These are phyloP conservation scores for Pygoscelis antarcticus DNA, from an alignment of 2,113 vertebrate species.

Conservation along the genomic window DNA sequence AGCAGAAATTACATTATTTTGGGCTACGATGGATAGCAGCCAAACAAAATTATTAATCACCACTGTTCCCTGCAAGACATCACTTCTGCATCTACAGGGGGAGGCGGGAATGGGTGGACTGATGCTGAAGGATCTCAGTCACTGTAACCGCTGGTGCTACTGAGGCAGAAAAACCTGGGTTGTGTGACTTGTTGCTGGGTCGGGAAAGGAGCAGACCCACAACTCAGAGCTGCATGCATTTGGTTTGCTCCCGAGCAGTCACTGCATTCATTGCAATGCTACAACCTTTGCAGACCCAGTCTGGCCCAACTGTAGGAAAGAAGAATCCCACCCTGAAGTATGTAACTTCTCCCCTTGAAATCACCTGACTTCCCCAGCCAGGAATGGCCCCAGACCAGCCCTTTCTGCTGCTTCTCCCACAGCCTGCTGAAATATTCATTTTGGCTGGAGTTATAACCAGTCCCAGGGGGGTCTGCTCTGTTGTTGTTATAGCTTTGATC, in stretches of 20 bases:
- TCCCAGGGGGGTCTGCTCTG: accelerated
- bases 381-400: neutral
- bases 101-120: neutral
- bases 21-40: neutral
- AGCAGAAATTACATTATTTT: neutral
- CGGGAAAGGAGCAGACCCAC: neutral
- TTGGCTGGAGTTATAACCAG: neutral
- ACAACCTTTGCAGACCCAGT: too few relatives aligned
- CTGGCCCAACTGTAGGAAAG: neutral
- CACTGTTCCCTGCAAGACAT: neutral
- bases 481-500: neutral
- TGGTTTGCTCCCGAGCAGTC: neutral
- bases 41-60: neutral
- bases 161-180: neutral
- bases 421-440: neutral
- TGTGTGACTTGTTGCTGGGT: neutral
- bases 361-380: neutral
- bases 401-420: neutral
- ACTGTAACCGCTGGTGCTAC: neutral
- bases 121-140: neutral
- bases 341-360: neutral
- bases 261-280: neutral
- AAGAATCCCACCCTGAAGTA: neutral
- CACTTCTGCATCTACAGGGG: neutral
- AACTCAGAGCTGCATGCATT: accelerated